Base-by-base conservation (phyloP, 2,113 vertebrate species). In the Bombycilla garrulus region DNA sequence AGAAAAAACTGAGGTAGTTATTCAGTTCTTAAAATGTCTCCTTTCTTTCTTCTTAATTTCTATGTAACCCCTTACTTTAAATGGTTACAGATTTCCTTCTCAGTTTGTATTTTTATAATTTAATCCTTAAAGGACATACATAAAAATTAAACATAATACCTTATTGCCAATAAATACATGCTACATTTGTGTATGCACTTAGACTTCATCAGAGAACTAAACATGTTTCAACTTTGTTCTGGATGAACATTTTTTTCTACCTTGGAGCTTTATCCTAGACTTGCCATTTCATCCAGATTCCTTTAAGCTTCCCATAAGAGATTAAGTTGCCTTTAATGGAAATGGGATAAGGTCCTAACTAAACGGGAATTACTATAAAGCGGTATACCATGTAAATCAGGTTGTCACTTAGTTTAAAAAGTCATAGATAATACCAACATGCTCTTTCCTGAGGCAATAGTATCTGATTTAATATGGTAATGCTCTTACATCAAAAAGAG, bases 401-500 rank as follows among this genome's bases (percentile, higher is more conserved):
- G 70, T 87, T 96, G 91, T 58, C 91, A 91, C 61, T 84, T 94
- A 88, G 78, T 89, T 95, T 92, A 50, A 93, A 79, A 94, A 81
- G 83, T 92, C 69, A 57, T 56, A 81, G 70, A 95, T 89, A 81
- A 91, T 74, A 53, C 28, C 71, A 89, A 69, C 9, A 3, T 72
- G 8, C 23, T 92, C 15, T 87, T 92, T 87, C 84, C 62, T 85
- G 23, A 65, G 33, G 70, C 81, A 85, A 47, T 36, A 80, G 4
- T 69, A 77, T 96, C 62, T 94, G 70, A 82, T 94, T 95, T 91
- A 93, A 70, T 88, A 91, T 88, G 90, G 22, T 91, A 87, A 92
- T 92, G 36, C 33, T 87, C 54, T 88, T 70, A 51, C 28, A 72
- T 76, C 11, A 29, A 57, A 54, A 82, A 42, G n/a, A 85, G 65